Base-by-base conservation (phyloP, 2,888 invertebrate species). In the Platyscelio sp. region DNA sequence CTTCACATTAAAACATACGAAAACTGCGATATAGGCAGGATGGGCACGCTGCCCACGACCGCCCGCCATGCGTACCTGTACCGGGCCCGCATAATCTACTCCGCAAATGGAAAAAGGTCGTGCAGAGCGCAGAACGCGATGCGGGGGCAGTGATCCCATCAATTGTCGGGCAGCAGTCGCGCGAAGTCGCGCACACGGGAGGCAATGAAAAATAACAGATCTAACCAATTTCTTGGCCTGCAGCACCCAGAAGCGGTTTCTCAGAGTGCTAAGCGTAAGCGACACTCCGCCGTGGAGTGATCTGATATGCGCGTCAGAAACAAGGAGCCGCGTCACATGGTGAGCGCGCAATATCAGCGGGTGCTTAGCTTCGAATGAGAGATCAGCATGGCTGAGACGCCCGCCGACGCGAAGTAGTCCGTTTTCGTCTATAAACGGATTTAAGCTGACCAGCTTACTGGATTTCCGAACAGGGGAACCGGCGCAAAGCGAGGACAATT, bases 51-150 rank as follows among this genome's bases (percentile, higher is more conserved):
- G 40, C 1, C 86, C 83, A 1, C 77, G 72, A 13, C 86, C 86
- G 27, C 49, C 61, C 24, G 71, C 20, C 4, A 40, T 51, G 7
- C 83, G 71, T 5, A 86, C 29, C 13, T 27, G 26, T 15, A 83
- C 29, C 15, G 86, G 86, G 0, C 83, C 83, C 0, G 86, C 83
- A 46, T 84, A 86, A 27, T 86, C 86, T 1, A 86, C 20, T 18
- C 86, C 86, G 26, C 46, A 56, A 2, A 40, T 24, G 0, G n/a
- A 7, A 33, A 86, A 86, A 0, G 86, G 56, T 6, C 71, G 54
- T 0, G 15, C 26, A 26, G 70, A 29, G 15, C 27, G 29, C 1
- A 29, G 11, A 18, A 74, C 46, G 5, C 74, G 61, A 6, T 56
- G 26, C 2, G 51, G 5, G 11, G 74, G 63, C 1, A 56, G 18